Evolutionary conservation across 2,888 invertebrate genomes (phyloP).

Genomic region (Drosophila nr. medialis): DNA sequence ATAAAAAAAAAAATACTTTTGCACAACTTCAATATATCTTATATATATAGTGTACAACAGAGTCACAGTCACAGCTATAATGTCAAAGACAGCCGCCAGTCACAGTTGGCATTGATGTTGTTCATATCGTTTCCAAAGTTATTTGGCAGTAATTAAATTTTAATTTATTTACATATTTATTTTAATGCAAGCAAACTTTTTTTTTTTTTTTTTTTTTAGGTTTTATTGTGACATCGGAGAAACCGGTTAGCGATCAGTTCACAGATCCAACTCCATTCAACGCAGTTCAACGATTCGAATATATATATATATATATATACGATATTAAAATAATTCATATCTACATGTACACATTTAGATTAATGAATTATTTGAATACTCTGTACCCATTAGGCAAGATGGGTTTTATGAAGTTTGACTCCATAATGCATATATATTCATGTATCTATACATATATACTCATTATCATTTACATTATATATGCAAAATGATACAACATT

Average conservation of each 20-base stretch:
- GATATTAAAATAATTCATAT: background rate
- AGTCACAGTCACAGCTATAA: background rate
- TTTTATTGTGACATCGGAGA: constrained; percentile 20
- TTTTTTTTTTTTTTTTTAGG: constrained; percentile 25
- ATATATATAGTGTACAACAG: background rate
- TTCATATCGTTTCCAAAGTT: constrained; percentile 49
- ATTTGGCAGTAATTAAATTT: constrained; percentile 72
- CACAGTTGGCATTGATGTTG: constrained; percentile 14
- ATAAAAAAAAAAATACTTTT: background rate
- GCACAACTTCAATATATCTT: background rate
- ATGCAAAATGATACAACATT: no score
- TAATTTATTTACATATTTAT: constrained; percentile 76
- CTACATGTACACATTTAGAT: background rate
- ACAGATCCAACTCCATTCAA: background rate
- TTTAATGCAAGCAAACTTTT: constrained; percentile 58
- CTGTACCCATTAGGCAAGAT: background rate
- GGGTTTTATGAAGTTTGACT: background rate
- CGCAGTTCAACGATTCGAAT: constrained; percentile 8
- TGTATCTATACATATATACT: background rate
- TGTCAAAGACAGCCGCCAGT: background rate
- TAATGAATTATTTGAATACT: background rate
- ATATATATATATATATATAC: background rate
- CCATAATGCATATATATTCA: background rate
- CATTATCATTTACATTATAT: constrained; percentile 1
- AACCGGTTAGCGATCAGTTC: constrained; percentile 36